Evolutionary conservation across 2,113 vertebrate species (phyloP).

Genomic region (Cyprinodon variegatus): DNA sequence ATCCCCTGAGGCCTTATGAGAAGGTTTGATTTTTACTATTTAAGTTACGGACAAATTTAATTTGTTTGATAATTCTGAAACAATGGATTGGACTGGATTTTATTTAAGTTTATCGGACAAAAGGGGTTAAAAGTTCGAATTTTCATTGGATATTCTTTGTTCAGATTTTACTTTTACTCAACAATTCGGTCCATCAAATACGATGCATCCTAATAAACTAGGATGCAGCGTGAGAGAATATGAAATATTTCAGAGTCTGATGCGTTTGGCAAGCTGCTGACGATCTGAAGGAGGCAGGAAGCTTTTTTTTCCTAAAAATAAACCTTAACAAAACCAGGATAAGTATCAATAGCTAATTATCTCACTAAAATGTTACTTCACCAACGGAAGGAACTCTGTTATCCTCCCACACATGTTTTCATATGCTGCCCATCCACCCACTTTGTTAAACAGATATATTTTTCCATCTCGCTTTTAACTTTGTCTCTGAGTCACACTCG

Average conservation of each 20-base stretch:
- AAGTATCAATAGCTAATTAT: slow-evolving; percentile 42
- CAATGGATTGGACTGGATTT: not conserved
- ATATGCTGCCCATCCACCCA: slow-evolving; percentile 58
- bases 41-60: not conserved
- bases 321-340: slow-evolving; percentile 27
- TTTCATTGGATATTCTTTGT: no score
- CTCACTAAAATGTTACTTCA: slow-evolving; percentile 17
- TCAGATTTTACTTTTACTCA: not conserved
- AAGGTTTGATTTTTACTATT: no score
- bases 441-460: slow-evolving; percentile 58
- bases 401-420: slow-evolving; percentile 48
- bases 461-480: slow-evolving; percentile 45
- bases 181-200: not conserved
- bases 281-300: not conserved
- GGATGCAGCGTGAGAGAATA: no score
- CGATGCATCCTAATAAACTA: no score
- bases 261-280: not conserved
- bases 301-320: slow-evolving; percentile 12
- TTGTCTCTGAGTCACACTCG: slow-evolving; percentile 50
- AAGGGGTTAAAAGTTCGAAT: no score
- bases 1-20: no score
- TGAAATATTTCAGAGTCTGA: not conserved
- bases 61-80: no score
- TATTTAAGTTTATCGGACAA: not conserved
- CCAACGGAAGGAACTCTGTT: slow-evolving; percentile 46